phyloP scores from a whole-genome alignment of 2,797 vertebrate genomes.

The Hybognathus amarus region DNA sequence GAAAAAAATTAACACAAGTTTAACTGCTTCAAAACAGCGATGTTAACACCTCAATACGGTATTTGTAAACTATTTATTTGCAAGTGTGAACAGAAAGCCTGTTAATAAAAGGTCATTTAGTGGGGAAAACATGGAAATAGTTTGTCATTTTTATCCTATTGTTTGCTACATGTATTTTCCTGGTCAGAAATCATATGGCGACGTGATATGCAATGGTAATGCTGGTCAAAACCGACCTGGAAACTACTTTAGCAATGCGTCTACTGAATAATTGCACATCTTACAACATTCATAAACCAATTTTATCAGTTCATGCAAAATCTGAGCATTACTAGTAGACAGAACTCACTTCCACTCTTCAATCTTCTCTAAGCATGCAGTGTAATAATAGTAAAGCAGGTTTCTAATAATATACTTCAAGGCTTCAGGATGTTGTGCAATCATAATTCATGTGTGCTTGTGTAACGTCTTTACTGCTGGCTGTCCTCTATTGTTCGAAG shows the following conservation, averaged over 20 bases:
- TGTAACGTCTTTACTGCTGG: not conserved
- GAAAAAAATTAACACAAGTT: too few species aligned
- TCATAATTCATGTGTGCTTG: constrained; percentile 3
- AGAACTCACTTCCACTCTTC: not conserved
- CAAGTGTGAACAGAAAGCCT: too few species aligned
- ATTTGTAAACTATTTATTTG: too few species aligned
- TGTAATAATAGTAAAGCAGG: not conserved
- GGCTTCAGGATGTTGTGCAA: constrained; percentile 5
- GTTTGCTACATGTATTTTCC: not conserved
- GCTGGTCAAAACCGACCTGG: not conserved
- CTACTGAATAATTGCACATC: not conserved
- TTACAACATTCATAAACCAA: not conserved
- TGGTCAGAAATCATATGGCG: not conserved
- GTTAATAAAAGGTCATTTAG: not conserved
- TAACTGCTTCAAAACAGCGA: too few species aligned
- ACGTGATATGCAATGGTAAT: not conserved
- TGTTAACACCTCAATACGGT: too few species aligned
- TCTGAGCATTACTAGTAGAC: not conserved
- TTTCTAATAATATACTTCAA: constrained; percentile 1
- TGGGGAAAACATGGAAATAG: too few species aligned
- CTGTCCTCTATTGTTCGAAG: not conserved
- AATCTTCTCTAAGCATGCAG: not conserved
- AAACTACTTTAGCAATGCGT: not conserved
- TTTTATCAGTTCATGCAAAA: not conserved
- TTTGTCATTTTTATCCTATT: not conserved